These are phyloP conservation scores for Hemibagrus wyckioides DNA, from an alignment of 2,113 vertebrate species.

Conservation along the genomic window DNA sequence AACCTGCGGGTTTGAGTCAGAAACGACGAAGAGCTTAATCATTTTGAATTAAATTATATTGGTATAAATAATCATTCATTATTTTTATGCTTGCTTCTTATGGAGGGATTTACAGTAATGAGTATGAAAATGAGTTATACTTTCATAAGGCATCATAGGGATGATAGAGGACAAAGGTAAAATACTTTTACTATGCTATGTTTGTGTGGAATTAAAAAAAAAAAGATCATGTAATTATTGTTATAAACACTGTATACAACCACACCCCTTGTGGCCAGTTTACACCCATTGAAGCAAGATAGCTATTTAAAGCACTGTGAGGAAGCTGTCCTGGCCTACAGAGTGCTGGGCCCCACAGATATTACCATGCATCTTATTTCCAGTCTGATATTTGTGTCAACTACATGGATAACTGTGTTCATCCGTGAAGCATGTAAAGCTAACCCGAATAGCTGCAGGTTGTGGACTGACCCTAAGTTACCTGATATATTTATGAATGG, in stretches of 20 bases:
- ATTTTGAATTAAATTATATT: not conserved
- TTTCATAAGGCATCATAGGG: not conserved
- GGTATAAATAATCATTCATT: not conserved
- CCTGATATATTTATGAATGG: constrained; percentile 63
- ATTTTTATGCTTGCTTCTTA: not conserved
- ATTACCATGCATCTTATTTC: constrained; percentile 12
- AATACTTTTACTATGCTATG: not conserved
- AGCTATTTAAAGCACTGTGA: constrained; percentile 27
- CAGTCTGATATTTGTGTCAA: constrained; percentile 9
- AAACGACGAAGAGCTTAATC: not conserved
- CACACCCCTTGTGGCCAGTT: not conserved
- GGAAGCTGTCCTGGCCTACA: not conserved
- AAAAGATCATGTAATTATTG: not conserved
- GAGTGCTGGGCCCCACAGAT: not conserved
- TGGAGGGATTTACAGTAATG: not conserved
- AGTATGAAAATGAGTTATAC: not conserved
- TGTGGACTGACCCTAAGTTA: constrained; percentile 50
- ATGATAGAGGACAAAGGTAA: not conserved
- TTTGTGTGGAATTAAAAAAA: not conserved
- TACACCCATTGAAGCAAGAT: not conserved
- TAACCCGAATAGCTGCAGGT: constrained; percentile 48
- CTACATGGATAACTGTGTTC: constrained; percentile 11
- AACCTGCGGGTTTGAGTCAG: too few relatives aligned
- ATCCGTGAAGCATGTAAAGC: constrained; percentile 36
- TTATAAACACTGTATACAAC: not conserved